phyloP scores from a whole-genome alignment of 1,140 invertebrate species.

The Micrasema longulum region DNA sequence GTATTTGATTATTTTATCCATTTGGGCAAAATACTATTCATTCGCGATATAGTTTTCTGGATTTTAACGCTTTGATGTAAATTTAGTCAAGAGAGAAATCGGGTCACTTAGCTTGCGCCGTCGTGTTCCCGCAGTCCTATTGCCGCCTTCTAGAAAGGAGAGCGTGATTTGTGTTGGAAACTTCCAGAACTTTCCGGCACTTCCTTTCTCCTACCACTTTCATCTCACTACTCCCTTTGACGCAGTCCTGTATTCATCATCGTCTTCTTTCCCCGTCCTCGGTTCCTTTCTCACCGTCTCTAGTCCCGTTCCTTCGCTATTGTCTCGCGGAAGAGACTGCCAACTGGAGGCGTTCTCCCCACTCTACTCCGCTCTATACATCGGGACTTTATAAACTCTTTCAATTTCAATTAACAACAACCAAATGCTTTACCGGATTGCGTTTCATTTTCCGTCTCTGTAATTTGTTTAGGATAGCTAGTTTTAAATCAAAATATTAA shows the following conservation, averaged over 20 bases:
- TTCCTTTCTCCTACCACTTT: slow-evolving; percentile 32
- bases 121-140: too few species aligned
- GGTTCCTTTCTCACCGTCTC: slow-evolving; percentile 1
- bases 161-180: slow-evolving; percentile 52
- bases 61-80: too few species aligned
- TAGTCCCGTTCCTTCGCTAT: not conserved
- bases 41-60: too few species aligned
- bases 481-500: too few species aligned
- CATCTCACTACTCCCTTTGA: slow-evolving; percentile 23
- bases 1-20: too few species aligned
- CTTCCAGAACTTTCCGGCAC: slow-evolving; percentile 45
- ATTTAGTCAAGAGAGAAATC: too few species aligned
- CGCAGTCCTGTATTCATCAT: slow-evolving; percentile 20
- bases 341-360: not conserved
- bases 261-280: slow-evolving; percentile 10
- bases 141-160: slow-evolving; percentile 18
- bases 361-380: too few species aligned
- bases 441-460: too few species aligned
- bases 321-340: slow-evolving; percentile 4
- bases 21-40: too few species aligned
- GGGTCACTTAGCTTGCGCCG: slow-evolving; percentile 11
- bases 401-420: slow-evolving; percentile 32
- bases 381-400: slow-evolving; percentile 9
- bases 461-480: too few species aligned
- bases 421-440: too few species aligned